Evolutionary conservation across 2,888 invertebrate species (phyloP), one percentile per base, ranked within the genome.

Genomic region (Stenchaetothrips biformis): DNA sequence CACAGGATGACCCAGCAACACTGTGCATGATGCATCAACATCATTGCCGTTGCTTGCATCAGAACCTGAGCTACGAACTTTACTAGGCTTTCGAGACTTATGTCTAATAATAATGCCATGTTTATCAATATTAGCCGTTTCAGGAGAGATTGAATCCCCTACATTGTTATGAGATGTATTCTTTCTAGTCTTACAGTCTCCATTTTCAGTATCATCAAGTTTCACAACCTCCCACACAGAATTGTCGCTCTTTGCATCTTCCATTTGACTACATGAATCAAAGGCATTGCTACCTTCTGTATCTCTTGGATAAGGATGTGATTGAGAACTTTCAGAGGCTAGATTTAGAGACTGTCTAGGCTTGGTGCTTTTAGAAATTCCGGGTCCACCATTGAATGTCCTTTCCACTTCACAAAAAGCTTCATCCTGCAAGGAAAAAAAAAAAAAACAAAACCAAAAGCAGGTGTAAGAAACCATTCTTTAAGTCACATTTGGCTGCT

Each of bases 181-280:
- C 67, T 21, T 74, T 1, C 37, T 37, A 37, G 37, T 74, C 25
- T 25, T 25, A 74, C 67, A 74, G 25, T 74, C 67, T 25, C 21
- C 7, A 21, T 9, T 25, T 7, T 74, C 67, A 25, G 67, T 2
- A 74, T 74, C 67, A 74, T 74, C 67, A 21, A 74, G 11, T 25
- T 74, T 74, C 8, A 74, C 67, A 21, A 74, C 67, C 11, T 74
- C 67, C 67, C 67, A 74, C 21, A 74, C 67, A 74, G 67, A 74
- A 25, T 21, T 74, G 25, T 74, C 67, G 25, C 67, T 74, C 25
- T 74, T 74, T 11, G 67, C 25, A 25, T 74, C 67, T 7, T 74
- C 67, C 7, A 74, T 74, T 25, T 25, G 67, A 25, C 25, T 74
- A 21, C 21, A 11, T 8, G 67, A 74, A 59, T 9, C 67, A 21